Evolutionary conservation across 2,797 vertebrate genomes (phyloP), one percentile per base, ranked within the genome.

Genomic region (Amblyopsis hoosieri): DNA sequence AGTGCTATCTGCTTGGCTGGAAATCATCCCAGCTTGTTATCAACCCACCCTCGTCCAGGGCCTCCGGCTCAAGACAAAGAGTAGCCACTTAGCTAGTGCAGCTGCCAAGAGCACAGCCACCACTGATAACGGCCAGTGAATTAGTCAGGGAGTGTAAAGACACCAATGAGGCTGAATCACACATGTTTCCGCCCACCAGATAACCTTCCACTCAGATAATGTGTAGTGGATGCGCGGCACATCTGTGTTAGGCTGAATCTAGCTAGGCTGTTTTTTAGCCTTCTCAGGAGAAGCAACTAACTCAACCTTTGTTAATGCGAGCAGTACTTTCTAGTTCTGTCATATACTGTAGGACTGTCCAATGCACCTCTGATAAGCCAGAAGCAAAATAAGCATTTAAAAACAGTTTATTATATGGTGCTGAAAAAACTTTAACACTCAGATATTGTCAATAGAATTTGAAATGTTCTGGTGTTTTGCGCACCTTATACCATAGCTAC

Each of bases 1-100:
- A 59, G 54, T 56, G 60, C 48, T 75, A 77, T 85, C 79, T 81
- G 78, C 5, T 63, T 67, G 83, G 72, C 59, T 19, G 65, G 61
- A 78, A 65, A 85, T 45, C 67, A 45, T 75, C 64, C 53, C 53
- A 47, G 73, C 68, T 13, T 45, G 63, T 86, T 91, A 92, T 92
- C 87, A 33, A 61, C 47, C 15, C 50, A 9, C 47, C 64, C 75
- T 82, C 78, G 71, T 77, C 62, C 64, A 47, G 31, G 29, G 2
- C 54, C 3, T 13, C 56, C 62, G 6, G 48, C 33, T 66, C 56
- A 14, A 56, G 57, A 71, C 58, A 9, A 37, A 53, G 53, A 64
- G 54, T 3, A 63, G 59, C 60, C 56, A 71, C 67, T 71, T 56
- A 59, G 49, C 59, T 10, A 13, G 42, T 65, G 50, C 48, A 12